Base-by-base conservation (phyloP, 2,888 invertebrate species). In the Protophormia terraenovae region DNA sequence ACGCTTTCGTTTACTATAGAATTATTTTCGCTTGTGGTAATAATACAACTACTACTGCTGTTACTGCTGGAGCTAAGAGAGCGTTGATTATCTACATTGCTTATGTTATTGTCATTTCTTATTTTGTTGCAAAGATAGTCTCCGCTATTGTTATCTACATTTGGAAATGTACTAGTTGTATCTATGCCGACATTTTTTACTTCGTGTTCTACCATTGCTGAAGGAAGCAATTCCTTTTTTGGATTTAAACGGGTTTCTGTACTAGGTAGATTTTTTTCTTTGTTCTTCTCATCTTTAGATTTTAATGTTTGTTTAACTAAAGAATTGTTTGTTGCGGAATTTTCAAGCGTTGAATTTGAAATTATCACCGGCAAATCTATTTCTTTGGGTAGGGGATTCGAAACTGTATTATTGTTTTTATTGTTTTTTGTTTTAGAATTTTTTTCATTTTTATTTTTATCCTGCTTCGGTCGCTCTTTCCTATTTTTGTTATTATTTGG, bases 361-460 rank as follows among this genome's bases (percentile, higher is more conserved):
- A 35, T 55, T 24, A 66, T 79, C 89, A 89, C 84, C 87, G 90
- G 45, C 86, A 58, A 41, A 19, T 66, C 72, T 16, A 53, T 22
- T 12, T 86, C 47, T 71, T 87, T 84, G 82, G 69, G 79, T 71
- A 89, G 47, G 84, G 82, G 27, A 71, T 22, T 71, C 32, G 62
- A 29, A 24, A 16, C 86, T 75, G 29, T 83, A 58, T 80, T 88
- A 35, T 83, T 86, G 27, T 83, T 86, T 69, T 88, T 90, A 86
- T 90, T 93, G 89, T 93, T 93, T 90, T 92, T 93, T 90, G 93
- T 92, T 90, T 93, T 93, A 88, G 93, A 88, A 72, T 88, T 89
- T 75, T 87, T 88, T n/a, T 90, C 94, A 92, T 94, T 94, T 90
- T 92, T 93, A 87, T 91, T 92, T 91, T 94, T 94, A 92, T 93